Conservation (phyloP, 2,113 vertebrate species). For the Lophura nycthemera region DNA sequence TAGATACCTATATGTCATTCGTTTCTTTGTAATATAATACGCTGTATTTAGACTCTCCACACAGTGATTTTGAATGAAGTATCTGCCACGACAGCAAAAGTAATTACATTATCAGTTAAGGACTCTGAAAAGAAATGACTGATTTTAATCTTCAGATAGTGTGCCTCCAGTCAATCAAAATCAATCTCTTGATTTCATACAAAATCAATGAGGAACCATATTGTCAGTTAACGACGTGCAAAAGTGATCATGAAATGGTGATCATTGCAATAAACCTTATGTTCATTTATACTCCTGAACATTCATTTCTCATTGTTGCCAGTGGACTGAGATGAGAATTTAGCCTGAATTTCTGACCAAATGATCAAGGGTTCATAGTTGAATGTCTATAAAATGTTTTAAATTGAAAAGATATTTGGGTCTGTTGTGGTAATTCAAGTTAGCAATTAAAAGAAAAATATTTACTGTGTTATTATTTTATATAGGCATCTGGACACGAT, state of each 20-base stretch:
- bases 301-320: background rate
- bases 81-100: background rate
- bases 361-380: background rate
- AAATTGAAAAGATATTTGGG: background rate
- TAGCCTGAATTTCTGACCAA: background rate
- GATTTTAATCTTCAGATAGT: background rate
- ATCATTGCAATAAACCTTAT: background rate
- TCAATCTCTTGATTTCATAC: background rate
- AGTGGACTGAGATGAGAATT: background rate
- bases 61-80: background rate
- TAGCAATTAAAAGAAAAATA: background rate
- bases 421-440: background rate
- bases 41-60: background rate
- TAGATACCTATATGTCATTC: background rate
- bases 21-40: background rate
- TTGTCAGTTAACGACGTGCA: background rate
- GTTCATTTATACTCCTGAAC: background rate
- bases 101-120: background rate
- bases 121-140: background rate
- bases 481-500: conserved; percentile 30
- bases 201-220: background rate
- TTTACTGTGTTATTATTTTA: conserved; percentile 36
- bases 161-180: background rate
- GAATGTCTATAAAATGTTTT: background rate
- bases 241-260: background rate